Base-by-base conservation (phyloP, 2,113 vertebrate species). In the Montifringilla adamsi region DNA sequence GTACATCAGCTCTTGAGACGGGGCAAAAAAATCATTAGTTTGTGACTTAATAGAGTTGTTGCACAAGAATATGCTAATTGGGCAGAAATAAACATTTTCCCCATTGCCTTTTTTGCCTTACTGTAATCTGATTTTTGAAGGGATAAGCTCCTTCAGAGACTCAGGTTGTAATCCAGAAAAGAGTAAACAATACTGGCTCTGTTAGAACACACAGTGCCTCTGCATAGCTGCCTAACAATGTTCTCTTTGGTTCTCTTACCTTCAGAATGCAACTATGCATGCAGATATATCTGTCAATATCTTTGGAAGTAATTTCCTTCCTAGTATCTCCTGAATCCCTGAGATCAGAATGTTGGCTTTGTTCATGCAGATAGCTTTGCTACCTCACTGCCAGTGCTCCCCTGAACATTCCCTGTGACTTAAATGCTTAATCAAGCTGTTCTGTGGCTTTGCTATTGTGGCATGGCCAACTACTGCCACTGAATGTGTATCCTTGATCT, bases 121-220 rank as follows among this genome's bases (percentile, higher is more conserved):
- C 37, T 70, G 9, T 85, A 93, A 67, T 92, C 82, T 83, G 63
- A 74, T 90, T 95, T 96, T 83, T 70, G 52, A 74, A 74, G 22
- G 20, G 22, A 13, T 93, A 92, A 92, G 20, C 7, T 4, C 33
- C 68, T 80, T 58, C 18, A 53, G 72, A 28, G 59, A 67, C 72
- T n/a, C 47, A 23, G 67, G n/a, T 47, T 91, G 37, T 85, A 77
- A 68, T 70, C 30, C 43, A 87, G 67, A 39, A 64, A 31, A 67
- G 72, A 76, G n/a, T 26, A 31, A 83, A 87, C 69, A 79, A 8
- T 37, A 9, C 10, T 50, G 27, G 35, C 5, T 4, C 52, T 95
- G 49, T 92, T 87, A 58, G 55, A 80, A 53, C 20, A 20, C 20
- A 6, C 1, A 47, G 50, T 17, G 24, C 39, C 39, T 66, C 75